Evolutionary conservation across 64 coral and sea anemone genomes (phyloP), one percentile per base, ranked within the genome.

Genomic region (Astreopora myriophthalma): DNA sequence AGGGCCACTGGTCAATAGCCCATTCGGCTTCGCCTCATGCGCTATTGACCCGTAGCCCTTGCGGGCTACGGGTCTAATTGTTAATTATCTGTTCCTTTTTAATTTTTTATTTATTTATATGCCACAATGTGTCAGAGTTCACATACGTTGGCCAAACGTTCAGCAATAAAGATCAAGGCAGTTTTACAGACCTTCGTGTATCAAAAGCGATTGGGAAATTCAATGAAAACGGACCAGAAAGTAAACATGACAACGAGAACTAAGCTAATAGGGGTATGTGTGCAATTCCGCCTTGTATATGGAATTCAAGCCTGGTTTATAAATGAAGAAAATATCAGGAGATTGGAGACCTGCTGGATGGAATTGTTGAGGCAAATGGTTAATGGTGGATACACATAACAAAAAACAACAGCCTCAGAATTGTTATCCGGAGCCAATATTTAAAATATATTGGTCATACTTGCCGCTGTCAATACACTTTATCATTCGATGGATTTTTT

Each of bases 361-460:
- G 77, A 81, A n/a, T 36, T 81, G 48, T 35, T 58, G 31, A 81
- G 44, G 55, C 46, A 80, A 55, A 80, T 58, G 77, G 48, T 81
- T 16, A 60, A 35, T 12, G 46, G 46, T 81, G 44, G 77, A 9
- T 58, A 38, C 34, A 74, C 34, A 74, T 74, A 74, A 74, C 71
- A 74, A 74, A 74, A 2, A 74, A 42, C 3, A 38, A 38, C 71
- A 39, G 33, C 36, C 71, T 38, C 71, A 74, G 34, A 74, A 74
- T 36, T 74, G 34, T 38, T 42, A 42, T 31, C 9, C n/a, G n/a
- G n/a, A n/a, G n/a, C n/a, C n/a, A n/a, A n/a, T n/a, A n/a, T n/a
- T n/a, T n/a, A n/a, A n/a, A 74, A 74, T 2, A 74, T 31, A 38
- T 74, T 22, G 34, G 34, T 74, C 34, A 38, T 38, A 11, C 34